Conservation (phyloP, 2,113 vertebrate genomes). For the Neodon shergylaensis region DNA sequence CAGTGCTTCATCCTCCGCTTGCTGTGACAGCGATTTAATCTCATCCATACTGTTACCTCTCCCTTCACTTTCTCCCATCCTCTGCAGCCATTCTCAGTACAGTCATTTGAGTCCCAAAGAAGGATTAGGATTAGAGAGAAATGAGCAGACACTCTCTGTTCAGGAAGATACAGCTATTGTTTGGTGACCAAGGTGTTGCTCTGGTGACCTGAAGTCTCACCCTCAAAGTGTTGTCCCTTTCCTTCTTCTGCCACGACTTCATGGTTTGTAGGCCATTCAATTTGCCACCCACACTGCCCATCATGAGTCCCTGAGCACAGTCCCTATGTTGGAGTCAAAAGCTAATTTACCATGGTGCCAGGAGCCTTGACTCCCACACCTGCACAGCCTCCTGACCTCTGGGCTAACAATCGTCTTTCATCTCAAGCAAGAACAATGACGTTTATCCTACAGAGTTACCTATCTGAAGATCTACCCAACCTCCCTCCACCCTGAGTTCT, state of each 20-base stretch:
- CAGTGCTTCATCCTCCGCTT: not conserved
- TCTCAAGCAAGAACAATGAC: not conserved
- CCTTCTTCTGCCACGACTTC: not conserved
- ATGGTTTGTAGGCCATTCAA: not conserved
- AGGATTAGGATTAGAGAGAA: not conserved
- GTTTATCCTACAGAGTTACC: not conserved
- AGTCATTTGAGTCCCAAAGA: not conserved
- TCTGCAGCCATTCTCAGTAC: not conserved
- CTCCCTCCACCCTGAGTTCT: not conserved
- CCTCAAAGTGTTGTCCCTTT: not conserved
- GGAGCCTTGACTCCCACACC: not conserved
- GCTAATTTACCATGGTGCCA: not conserved
- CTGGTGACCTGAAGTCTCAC: not conserved
- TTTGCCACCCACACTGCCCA: not conserved
- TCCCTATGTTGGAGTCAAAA: not conserved
- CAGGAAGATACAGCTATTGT: not conserved
- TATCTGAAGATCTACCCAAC: not conserved
- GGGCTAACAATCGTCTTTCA: not conserved
- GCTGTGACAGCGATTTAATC: not conserved
- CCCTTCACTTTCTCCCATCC: not conserved
- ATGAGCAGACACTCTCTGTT: not conserved
- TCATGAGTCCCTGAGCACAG: not conserved
- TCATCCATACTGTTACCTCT: accelerated
- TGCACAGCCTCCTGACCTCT: not conserved
- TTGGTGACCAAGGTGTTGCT: not conserved